Percentiles rank a stretch among this genome's conserved stretches.
Evolutionary conservation across 2,113 vertebrate species (phyloP).

Genomic region (Balaenoptera acutorostrata): DNA sequence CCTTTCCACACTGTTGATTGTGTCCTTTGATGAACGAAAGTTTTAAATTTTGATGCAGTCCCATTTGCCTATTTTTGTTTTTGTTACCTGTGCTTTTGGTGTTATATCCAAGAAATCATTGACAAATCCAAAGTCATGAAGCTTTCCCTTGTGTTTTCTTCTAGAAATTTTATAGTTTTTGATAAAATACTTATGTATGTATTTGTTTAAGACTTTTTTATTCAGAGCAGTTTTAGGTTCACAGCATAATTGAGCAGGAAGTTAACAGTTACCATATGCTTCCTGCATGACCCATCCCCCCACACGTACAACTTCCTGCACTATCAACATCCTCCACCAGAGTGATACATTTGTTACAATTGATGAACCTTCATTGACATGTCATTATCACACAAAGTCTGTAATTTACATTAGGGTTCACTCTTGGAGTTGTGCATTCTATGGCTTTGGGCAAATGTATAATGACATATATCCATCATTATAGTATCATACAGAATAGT

Average conservation of each 20-base stretch:
- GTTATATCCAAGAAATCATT: background rate
- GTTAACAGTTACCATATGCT: background rate
- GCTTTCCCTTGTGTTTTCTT: background rate
- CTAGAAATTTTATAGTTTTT: background rate
- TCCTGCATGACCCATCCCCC: too few relatives aligned
- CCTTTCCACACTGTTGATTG: background rate
- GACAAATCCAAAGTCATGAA: background rate
- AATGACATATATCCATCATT: background rate
- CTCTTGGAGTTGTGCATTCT: background rate
- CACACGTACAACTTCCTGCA: rapidly evolving
- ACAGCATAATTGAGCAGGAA: background rate
- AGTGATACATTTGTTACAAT: background rate
- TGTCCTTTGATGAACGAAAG: background rate
- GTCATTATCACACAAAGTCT: background rate
- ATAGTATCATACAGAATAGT: background rate
- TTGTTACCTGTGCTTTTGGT: background rate
- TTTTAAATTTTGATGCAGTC: background rate
- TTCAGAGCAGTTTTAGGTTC: background rate
- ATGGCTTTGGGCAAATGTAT: background rate
- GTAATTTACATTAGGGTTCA: background rate
- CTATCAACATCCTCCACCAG: background rate
- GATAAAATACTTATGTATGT: background rate
- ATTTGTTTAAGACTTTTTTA: background rate
- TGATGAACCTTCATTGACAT: rapidly evolving
- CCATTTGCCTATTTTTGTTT: background rate